phyloP scores from a whole-genome alignment of 2,113 vertebrate species.

The Hemiprocne comata region DNA sequence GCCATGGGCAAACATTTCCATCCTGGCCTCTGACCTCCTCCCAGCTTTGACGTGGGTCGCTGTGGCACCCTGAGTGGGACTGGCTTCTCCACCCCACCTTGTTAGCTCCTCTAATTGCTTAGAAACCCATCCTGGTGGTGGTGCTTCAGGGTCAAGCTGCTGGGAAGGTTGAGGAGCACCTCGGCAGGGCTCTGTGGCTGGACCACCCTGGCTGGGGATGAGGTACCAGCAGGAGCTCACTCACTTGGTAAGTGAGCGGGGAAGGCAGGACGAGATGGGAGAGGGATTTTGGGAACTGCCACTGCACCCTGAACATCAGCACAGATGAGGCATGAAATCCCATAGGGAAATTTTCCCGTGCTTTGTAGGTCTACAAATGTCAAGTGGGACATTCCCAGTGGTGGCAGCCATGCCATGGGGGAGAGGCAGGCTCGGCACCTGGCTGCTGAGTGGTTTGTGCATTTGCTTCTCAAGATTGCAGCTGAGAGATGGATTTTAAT shows the following conservation, averaged over 20 bases:
- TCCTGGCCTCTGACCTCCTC: constrained; percentile 14
- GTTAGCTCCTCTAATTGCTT: not conserved
- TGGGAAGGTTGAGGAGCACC: not conserved
- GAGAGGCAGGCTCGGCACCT: not conserved
- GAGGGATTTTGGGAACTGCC: not conserved
- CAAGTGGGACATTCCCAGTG: not conserved
- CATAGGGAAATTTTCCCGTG: not conserved
- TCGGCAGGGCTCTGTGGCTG: not conserved
- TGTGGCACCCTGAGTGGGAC: not conserved
- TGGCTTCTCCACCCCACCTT: rapidly evolving
- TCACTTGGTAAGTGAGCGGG: rapidly evolving
- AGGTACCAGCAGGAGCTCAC: not conserved
- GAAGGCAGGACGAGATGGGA: not conserved
- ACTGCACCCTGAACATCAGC: not conserved
- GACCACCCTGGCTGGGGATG: rapidly evolving
- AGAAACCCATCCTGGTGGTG: not conserved
- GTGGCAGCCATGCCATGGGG: rapidly evolving
- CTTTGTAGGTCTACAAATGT: not conserved
- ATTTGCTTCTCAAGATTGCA: not conserved
- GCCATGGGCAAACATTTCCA: constrained; percentile 10
- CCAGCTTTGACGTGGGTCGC: not conserved
- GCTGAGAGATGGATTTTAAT: not conserved
- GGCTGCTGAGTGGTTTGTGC: not conserved
- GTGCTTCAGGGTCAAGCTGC: not conserved
- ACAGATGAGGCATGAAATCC: not conserved